A percentile compares a stretch with the other conserved stretches of the same genome.
Conservation (phyloP, 2,888 invertebrate species). For the Choreutis nemorana region DNA sequence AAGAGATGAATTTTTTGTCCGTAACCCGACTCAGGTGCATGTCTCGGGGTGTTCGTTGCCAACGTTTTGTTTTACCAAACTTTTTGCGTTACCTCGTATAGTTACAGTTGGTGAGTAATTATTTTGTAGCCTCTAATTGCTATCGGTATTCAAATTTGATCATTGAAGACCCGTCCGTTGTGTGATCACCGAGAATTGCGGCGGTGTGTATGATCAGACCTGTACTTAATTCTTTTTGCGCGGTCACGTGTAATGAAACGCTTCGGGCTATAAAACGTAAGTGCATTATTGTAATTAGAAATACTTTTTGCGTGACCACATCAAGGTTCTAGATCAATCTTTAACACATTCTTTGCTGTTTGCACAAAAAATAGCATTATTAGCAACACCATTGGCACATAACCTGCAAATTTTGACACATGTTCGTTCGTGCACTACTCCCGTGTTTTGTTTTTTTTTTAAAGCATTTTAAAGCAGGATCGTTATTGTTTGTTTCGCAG, state of each 20-base stretch:
- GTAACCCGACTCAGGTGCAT: no score
- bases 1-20: no score
- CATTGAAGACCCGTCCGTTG: conserved; percentile 28
- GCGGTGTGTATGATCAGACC: no score
- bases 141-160: conserved; percentile 15
- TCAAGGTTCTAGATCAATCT: not conserved
- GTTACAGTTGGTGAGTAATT: no score
- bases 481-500: conserved; percentile 70
- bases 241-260: conserved; percentile 20
- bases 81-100: no score
- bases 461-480: conserved; percentile 51
- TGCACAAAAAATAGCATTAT: no score
- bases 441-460: conserved; percentile 13
- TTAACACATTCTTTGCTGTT: no score
- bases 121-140: conserved; percentile 33
- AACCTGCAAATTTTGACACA: no score
- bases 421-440: conserved; percentile 8
- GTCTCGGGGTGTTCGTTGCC: no score
- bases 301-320: not conserved
- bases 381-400: no score
- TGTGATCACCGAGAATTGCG: conserved; percentile 44
- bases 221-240: conserved; percentile 23
- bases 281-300: conserved; percentile 2
- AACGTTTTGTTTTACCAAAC: no score
- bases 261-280: conserved; percentile 13